These are phyloP conservation scores for Serilophus lunatus DNA, from an alignment of 2,113 vertebrate species.

Conservation along the genomic window DNA sequence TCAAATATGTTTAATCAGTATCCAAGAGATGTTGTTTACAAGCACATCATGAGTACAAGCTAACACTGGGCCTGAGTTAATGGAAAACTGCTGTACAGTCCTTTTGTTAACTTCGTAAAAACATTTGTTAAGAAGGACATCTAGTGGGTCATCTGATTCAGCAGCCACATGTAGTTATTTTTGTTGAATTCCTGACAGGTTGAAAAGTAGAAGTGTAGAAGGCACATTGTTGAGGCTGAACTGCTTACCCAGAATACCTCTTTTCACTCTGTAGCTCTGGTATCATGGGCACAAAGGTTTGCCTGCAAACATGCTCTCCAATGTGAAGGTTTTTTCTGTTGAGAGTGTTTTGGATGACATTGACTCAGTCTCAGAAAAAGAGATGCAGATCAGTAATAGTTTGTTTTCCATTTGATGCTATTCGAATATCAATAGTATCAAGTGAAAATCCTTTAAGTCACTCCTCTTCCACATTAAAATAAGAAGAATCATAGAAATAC, in stretches of 20 bases:
- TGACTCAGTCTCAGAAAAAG: background rate
- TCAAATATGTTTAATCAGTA: background rate
- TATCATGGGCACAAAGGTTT: background rate
- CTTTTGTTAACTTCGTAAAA: conserved; percentile 10
- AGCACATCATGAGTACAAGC: background rate
- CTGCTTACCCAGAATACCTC: background rate
- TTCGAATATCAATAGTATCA: background rate
- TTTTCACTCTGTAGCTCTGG: background rate
- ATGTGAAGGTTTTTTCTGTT: background rate
- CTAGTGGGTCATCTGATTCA: conserved; percentile 40
- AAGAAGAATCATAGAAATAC: background rate
- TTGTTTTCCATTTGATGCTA: background rate
- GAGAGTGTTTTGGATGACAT: background rate
- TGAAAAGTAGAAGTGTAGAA: background rate
- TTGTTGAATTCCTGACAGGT: background rate
- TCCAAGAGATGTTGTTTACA: background rate
- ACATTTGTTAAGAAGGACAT: conserved; percentile 59
- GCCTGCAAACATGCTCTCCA: background rate
- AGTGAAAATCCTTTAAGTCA: background rate
- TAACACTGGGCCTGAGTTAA: background rate
- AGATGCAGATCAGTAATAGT: background rate
- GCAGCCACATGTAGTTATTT: background rate
- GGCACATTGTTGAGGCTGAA: background rate
- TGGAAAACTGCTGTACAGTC: background rate
- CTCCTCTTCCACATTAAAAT: background rate